phyloP scores from a whole-genome alignment of 2,113 vertebrate species.

The Melanostigma gelatinosum region DNA sequence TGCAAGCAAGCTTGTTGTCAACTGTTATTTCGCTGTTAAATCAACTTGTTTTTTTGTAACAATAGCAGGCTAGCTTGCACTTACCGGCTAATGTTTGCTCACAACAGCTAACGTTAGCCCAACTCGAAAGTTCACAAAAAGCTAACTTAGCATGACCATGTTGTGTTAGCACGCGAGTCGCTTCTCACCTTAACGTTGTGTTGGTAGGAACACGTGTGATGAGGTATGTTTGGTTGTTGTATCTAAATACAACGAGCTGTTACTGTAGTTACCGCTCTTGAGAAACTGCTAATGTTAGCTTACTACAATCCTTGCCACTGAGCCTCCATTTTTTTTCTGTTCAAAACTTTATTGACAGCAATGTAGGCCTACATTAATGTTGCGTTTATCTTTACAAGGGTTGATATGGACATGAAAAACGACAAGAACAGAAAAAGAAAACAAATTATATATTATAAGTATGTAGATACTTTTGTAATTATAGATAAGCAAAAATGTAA shows the following conservation, averaged over 20 bases:
- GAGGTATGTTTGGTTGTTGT: not conserved
- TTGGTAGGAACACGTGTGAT: not conserved
- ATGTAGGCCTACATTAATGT: not conserved
- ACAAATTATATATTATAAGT: not conserved
- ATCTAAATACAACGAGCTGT: not conserved
- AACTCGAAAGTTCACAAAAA: slow-evolving; percentile 51
- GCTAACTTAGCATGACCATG: not conserved
- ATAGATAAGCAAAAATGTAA: not conserved
- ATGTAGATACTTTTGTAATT: not conserved
- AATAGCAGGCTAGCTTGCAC: slow-evolving; percentile 29
- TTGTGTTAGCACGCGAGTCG: not conserved
- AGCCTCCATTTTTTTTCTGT: not conserved
- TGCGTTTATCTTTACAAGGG: not conserved
- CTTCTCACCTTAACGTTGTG: slow-evolving; percentile 55
- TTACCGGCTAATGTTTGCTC: slow-evolving; percentile 58
- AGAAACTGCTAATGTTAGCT: slow-evolving; percentile 39
- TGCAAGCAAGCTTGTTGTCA: not conserved
- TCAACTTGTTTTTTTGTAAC: slow-evolving; percentile 32
- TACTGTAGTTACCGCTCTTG: slow-evolving; percentile 4
- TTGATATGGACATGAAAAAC: not conserved
- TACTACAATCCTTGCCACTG: slow-evolving; percentile 11
- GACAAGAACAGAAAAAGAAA: not conserved
- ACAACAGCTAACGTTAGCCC: slow-evolving; percentile 61
- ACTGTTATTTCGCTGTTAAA: not conserved
- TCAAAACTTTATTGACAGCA: slow-evolving; percentile 65